Conservation (phyloP, 2,888 invertebrate species). For the Schrankia costaestrigalis region DNA sequence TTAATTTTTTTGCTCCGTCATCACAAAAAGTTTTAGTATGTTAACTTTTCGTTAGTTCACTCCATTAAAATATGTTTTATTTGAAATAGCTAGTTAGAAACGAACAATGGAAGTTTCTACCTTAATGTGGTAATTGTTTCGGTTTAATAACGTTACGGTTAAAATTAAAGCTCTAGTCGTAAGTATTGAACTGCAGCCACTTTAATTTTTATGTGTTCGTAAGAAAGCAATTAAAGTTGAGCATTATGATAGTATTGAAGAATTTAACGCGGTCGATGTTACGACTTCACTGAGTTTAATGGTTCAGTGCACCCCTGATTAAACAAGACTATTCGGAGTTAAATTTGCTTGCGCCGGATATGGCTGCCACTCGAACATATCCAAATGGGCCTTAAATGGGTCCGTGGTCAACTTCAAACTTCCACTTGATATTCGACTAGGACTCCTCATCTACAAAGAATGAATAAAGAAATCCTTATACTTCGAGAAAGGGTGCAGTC, state of each 20-base stretch:
- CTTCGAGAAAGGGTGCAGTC: slow-evolving; percentile 48
- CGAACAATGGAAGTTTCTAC: slow-evolving; percentile 19
- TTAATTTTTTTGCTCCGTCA: slow-evolving; percentile 54
- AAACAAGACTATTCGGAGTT: slow-evolving; percentile 74
- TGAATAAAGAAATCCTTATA: slow-evolving; percentile 45
- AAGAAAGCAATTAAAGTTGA: slow-evolving; percentile 75
- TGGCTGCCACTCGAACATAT: slow-evolving; percentile 72
- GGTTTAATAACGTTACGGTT: slow-evolving; percentile 58
- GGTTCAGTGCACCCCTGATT: slow-evolving; percentile 79
- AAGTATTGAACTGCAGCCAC: slow-evolving; percentile 66
- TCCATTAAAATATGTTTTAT: slow-evolving; percentile 12
- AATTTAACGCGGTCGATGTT: slow-evolving; percentile 75
- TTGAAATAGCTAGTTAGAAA: slow-evolving; percentile 9
- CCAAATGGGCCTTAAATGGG: slow-evolving; percentile 64
- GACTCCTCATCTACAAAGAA: slow-evolving; percentile 35
- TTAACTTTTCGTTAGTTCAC: slow-evolving; percentile 4
- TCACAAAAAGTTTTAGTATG: slow-evolving; percentile 26
- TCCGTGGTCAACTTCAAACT: slow-evolving; percentile 48
- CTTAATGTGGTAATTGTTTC: slow-evolving; percentile 49
- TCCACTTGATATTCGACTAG: slow-evolving; percentile 49
- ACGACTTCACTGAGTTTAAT: slow-evolving; percentile 68
- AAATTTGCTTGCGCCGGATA: slow-evolving; percentile 78
- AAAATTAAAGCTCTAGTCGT: slow-evolving; percentile 53
- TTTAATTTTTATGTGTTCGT: slow-evolving; percentile 71
- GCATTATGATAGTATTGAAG: slow-evolving; percentile 76